Base-by-base conservation (phyloP, 2,888 invertebrate genomes). In the Lamproptera curius region DNA sequence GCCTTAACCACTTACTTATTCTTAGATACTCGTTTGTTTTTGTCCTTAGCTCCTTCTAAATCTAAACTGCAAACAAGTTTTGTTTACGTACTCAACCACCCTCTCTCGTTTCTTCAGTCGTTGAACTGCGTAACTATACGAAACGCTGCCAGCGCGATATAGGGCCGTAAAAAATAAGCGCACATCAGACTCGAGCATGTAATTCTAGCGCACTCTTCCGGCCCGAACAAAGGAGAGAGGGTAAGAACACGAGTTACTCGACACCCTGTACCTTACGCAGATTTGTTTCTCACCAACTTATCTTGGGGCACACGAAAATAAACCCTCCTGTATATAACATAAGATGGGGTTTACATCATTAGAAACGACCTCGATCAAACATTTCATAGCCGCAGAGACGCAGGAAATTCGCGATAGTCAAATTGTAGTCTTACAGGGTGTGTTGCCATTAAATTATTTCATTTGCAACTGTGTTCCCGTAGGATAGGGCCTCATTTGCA, bases 151-250 rank as follows among this genome's bases (percentile, higher is more conserved):
- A 86, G 85, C 78, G 82, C 80, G 85, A 84, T 86, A 86, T 85
- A 80, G 74, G 78, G 70, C 74, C 76, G 83, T 86, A 86, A 87
- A 86, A 87, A 87, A 86, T 87, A 87, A 86, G 87, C 87, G 84
- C 83, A 77, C 86, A 87, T 87, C 86, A 87, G 84, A 80, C 76
- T 86, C 72, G 77, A 86, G 86, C 86, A 84, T 87, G 87, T 87
- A 87, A 87, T 87, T 87, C 86, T 87, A 87, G 87, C 85, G 83
- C 79, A 82, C 85, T 85, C 87, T 87, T 87, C 87, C 87, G 87
- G 80, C 78, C 73, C 78, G 81, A 83, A 87, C 87, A 87, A 87
- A 86, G 80, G 79, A 82, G 84, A 79, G 86, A 85, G 87, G 85
- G 86, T 84, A 86, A 85, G 85, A 84, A 87, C 87, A 85, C 85